phyloP scores from a whole-genome alignment of 2,113 vertebrate genomes.

The Leiothrix lutea region DNA sequence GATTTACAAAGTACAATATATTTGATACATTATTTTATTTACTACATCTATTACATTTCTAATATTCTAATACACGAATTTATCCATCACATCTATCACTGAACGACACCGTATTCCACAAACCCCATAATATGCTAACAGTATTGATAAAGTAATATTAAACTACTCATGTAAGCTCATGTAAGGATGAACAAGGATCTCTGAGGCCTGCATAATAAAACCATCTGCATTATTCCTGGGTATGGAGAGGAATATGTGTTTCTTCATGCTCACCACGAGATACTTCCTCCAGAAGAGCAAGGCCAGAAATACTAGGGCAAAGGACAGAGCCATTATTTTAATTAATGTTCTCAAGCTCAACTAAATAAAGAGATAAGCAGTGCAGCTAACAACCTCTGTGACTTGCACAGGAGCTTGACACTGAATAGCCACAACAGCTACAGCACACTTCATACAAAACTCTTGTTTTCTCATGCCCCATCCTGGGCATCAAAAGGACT shows the following conservation, averaged over 20 bases:
- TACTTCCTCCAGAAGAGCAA: neutral
- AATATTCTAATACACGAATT: too few species aligned
- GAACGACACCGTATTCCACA: neutral
- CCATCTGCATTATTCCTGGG: neutral
- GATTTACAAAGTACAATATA: too few species aligned
- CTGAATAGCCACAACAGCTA: neutral
- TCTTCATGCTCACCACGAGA: neutral
- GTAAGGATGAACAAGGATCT: neutral
- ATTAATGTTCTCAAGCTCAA: neutral
- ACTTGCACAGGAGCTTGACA: accelerated
- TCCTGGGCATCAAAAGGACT: neutral
- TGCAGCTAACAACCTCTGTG: neutral
- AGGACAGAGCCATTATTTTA: neutral
- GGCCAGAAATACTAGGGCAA: neutral
- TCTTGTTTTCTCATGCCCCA: neutral
- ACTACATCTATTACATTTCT: too few species aligned
- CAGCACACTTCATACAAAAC: neutral
- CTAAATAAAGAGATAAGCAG: neutral
- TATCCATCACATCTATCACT: too few species aligned
- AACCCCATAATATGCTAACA: neutral
- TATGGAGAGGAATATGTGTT: neutral
- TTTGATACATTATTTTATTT: too few species aligned
- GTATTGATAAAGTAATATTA: neutral
- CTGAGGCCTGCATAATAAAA: neutral
- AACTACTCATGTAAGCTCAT: neutral